phyloP scores from a whole-genome alignment of 2,888 invertebrate species.

The Candidula unifasciata region DNA sequence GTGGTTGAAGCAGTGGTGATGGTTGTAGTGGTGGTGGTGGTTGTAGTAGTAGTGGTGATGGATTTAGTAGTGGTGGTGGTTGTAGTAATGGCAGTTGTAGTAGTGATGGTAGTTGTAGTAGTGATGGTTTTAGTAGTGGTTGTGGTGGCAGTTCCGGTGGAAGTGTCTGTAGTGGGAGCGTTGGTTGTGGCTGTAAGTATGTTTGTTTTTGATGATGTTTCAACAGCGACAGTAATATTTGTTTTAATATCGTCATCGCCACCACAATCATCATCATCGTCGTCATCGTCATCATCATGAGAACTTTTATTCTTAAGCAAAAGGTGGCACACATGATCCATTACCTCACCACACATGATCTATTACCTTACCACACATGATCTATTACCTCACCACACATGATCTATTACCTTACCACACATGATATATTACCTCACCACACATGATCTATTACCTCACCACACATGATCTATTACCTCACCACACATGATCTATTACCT shows the following conservation, averaged over 20 bases:
- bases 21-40: background rate
- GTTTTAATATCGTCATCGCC: background rate
- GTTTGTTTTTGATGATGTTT: background rate
- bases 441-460: too few species aligned
- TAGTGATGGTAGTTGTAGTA: background rate
- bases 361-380: too few species aligned
- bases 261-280: too few species aligned
- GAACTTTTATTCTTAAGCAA: too few species aligned
- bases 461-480: too few species aligned
- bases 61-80: background rate
- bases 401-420: too few species aligned
- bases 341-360: too few species aligned
- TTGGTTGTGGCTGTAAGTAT: background rate
- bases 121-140: background rate
- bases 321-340: too few species aligned
- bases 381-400: too few species aligned
- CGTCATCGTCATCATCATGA: too few species aligned
- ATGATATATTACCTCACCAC: too few species aligned
- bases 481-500: too few species aligned
- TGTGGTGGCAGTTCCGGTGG: background rate
- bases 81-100: background rate
- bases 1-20: background rate
- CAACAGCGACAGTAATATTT: background rate
- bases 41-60: background rate
- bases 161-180: background rate